Evolutionary conservation across 2,113 vertebrate species (phyloP).

Genomic region (Odocoileus hemionus): DNA sequence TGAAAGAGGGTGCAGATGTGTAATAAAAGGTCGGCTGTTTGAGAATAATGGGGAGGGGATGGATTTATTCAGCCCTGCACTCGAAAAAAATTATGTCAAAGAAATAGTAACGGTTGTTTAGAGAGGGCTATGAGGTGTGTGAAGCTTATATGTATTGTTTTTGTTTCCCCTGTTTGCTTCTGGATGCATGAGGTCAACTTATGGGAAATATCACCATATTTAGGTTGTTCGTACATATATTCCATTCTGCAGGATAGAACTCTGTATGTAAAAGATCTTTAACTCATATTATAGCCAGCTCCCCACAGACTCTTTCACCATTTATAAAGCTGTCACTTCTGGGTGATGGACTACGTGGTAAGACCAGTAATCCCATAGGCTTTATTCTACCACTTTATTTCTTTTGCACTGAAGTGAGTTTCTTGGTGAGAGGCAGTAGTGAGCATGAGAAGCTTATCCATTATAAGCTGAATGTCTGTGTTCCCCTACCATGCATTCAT

Average conservation of each 20-base stretch:
- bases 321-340: neutral
- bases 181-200: neutral
- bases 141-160: neutral
- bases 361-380: neutral
- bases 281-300: neutral
- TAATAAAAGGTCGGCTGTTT: neutral
- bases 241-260: neutral
- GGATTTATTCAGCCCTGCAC: neutral
- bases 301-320: neutral
- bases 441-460: neutral
- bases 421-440: neutral
- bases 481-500: neutral
- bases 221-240: neutral
- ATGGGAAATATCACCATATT: neutral
- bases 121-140: neutral
- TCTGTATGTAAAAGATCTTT: neutral
- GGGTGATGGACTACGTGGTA: neutral
- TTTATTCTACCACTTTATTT: neutral
- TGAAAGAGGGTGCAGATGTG: neutral
- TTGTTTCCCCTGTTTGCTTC: neutral
- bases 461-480: neutral
- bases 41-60: neutral
- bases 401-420: neutral
- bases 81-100: neutral
- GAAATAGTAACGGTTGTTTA: neutral